Conservation (phyloP, 1,140 invertebrate genomes). For the Hyphantria cunea region DNA sequence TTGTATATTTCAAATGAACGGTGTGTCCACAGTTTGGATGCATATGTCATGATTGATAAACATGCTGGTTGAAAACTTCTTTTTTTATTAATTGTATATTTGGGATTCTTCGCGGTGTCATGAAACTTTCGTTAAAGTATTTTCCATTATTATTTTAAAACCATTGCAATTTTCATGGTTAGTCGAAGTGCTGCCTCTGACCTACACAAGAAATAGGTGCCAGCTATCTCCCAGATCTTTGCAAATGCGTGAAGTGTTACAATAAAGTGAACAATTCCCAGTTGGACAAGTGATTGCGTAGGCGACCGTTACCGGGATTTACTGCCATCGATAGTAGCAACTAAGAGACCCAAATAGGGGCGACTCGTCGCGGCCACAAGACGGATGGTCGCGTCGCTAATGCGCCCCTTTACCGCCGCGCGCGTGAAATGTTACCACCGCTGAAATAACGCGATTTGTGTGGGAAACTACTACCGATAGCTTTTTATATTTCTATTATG, state of each 20-base stretch:
- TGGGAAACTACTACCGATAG: constrained; percentile 22
- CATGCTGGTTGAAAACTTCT: too few relatives aligned
- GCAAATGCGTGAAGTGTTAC: constrained; percentile 21
- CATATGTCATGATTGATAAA: too few relatives aligned
- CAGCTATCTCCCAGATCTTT: background rate
- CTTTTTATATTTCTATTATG: constrained; percentile 14
- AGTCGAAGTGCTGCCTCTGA: background rate
- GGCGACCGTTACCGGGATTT: constrained; percentile 35
- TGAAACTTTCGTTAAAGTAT: too few relatives aligned
- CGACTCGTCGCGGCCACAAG: constrained; percentile 23
- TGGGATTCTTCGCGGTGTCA: too few relatives aligned
- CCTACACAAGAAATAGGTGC: background rate
- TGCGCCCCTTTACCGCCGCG: constrained; percentile 23
- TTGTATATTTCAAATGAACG: too few relatives aligned
- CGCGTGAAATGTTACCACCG: constrained; percentile 31
- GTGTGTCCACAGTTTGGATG: too few relatives aligned
- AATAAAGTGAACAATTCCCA: constrained; percentile 32
- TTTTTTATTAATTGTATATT: too few relatives aligned
- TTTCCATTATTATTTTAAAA: too few relatives aligned
- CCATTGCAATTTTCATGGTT: background rate
- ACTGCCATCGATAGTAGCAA: constrained; percentile 35
- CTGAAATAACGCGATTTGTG: constrained; percentile 28
- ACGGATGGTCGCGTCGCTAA: constrained; percentile 30
- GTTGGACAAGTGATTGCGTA: constrained; percentile 33
- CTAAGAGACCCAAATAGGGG: constrained; percentile 31